Conservation (phyloP, 2,888 invertebrate species). For the Euplexia lucipara region DNA sequence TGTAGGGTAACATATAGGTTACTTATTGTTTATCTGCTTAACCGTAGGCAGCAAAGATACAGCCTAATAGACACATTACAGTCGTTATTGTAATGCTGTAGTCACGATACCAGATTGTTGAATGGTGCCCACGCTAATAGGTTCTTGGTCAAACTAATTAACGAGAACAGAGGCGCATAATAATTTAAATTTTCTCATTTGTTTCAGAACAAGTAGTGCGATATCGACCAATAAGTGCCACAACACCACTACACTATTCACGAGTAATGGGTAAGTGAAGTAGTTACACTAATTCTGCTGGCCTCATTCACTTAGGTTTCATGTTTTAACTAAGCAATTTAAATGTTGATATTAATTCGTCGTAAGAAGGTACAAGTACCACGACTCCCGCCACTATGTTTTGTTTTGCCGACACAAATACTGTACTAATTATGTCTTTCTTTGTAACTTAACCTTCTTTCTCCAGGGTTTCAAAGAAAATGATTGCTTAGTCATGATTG, state of each 20-base stretch:
- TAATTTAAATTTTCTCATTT: slow-evolving; percentile 61
- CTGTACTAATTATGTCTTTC: slow-evolving; percentile 33
- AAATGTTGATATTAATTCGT: slow-evolving; percentile 20
- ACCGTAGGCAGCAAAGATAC: slow-evolving; percentile 18
- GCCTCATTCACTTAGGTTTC: slow-evolving; percentile 31
- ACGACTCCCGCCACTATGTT: slow-evolving; percentile 2
- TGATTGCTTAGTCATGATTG: slow-evolving; percentile 32
- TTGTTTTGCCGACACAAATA: slow-evolving; percentile 25
- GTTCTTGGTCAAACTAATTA: slow-evolving; percentile 58
- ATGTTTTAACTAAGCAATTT: slow-evolving; percentile 26
- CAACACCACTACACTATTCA: slow-evolving; percentile 40
- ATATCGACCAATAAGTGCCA: slow-evolving; percentile 50
- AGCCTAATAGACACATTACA: slow-evolving; percentile 32
- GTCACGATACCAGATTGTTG: slow-evolving; percentile 53
- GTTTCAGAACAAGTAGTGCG: slow-evolving; percentile 63
- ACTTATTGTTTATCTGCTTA: slow-evolving; percentile 4
- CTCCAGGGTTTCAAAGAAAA: slow-evolving; percentile 41
- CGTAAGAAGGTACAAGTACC: not conserved
- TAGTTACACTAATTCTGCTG: slow-evolving; percentile 33
- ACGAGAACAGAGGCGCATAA: slow-evolving; percentile 39
- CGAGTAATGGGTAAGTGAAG: slow-evolving; percentile 68
- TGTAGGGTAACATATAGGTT: slow-evolving; percentile 28
- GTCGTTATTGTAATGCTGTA: slow-evolving; percentile 37
- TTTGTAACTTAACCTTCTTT: slow-evolving; percentile 42
- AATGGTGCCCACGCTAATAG: slow-evolving; percentile 41